Evolutionary conservation across 2,113 vertebrate genomes (phyloP), one percentile per base, ranked within the genome.

Genomic region (Aix galericulata): DNA sequence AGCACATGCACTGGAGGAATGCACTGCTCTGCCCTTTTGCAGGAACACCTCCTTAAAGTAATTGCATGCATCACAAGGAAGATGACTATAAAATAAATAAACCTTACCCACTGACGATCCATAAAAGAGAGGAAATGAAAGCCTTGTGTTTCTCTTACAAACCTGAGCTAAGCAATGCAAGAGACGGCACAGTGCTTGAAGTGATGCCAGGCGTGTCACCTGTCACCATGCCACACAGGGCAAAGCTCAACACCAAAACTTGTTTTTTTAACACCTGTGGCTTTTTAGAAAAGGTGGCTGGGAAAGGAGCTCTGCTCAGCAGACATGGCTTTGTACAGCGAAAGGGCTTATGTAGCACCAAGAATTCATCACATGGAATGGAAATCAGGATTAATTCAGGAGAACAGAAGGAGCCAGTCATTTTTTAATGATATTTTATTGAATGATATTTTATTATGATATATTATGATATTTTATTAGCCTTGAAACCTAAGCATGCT

Each of bases 361-460:
- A 26, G 40, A 13, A 46, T 46, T 44, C 56, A 59, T 60, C 32
- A 60, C 22, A 60, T 22, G 58, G 18, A 76, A 46, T n/a, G 16
- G 42, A 46, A 60, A 46, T 60, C 5, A n/a, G 18, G 44, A 9
- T 26, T 58, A 60, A 48, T 42, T 76, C 17, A 27, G 44, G 78
- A 52, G 38, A 58, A 50, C 1, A 7, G 89, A 71, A 58, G 0
- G 0, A 55, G 31, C n/a, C 0, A 1, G 55, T 56, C 7, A 12
- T 9, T 5, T 13, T n/a, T 72, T 38, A 25, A 48, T 48, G 46
- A 48, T 48, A 48, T 48, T 48, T 48, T 48, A 48, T 48, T 48
- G 46, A 48, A 48, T 48, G 18, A 21, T 20, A 48, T 48, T 48
- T 48, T 48, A 48, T 48, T 22, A 48, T 21, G 20, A 48, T 48